These are phyloP conservation scores for Chaenocephalus aceratus DNA, from an alignment of 2,113 vertebrate species.

Conservation along the genomic window DNA sequence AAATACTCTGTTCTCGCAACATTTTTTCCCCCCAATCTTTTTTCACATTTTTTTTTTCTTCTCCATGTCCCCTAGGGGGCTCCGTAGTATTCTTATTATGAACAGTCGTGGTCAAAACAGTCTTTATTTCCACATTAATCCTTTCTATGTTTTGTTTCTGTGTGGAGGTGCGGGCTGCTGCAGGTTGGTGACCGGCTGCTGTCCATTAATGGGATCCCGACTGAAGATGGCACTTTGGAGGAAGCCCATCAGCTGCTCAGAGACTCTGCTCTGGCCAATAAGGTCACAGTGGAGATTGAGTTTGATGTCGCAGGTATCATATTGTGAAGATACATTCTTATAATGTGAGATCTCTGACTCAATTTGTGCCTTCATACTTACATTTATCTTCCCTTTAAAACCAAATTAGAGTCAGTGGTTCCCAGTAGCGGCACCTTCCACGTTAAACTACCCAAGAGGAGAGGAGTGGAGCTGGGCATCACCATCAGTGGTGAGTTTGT, in stretches of 20 bases:
- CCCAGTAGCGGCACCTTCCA: slow-evolving; percentile 99
- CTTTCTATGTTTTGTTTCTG: slow-evolving; percentile 9
- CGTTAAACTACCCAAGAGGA: slow-evolving; percentile 95
- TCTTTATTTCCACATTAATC: not conserved
- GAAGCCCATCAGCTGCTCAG: slow-evolving; percentile 97
- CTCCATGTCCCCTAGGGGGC: too few relatives aligned
- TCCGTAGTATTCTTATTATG: not conserved
- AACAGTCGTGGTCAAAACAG: not conserved
- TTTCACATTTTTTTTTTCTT: too few relatives aligned
- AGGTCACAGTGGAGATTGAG: slow-evolving; percentile 92
- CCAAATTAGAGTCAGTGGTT: slow-evolving; percentile 90
- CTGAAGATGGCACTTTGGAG: slow-evolving; percentile 96
- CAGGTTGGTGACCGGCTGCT: slow-evolving; percentile 95
- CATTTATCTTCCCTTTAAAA: not conserved
- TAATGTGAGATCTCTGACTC: not conserved
- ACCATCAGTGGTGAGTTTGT: slow-evolving; percentile 95
- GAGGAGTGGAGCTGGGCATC: slow-evolving; percentile 96
- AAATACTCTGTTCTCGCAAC: too few relatives aligned
- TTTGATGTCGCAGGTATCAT: slow-evolving; percentile 92
- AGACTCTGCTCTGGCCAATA: slow-evolving; percentile 92
- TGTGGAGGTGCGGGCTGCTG: slow-evolving; percentile 91
- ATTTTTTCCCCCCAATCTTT: too few relatives aligned
- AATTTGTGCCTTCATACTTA: not conserved
- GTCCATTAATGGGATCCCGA: slow-evolving; percentile 93
- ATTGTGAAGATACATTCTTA: not conserved